Evolutionary conservation across 2,888 invertebrate genomes (phyloP), one percentile per base, ranked within the genome.

Genomic region (Chrysomela aeneicollis): DNA sequence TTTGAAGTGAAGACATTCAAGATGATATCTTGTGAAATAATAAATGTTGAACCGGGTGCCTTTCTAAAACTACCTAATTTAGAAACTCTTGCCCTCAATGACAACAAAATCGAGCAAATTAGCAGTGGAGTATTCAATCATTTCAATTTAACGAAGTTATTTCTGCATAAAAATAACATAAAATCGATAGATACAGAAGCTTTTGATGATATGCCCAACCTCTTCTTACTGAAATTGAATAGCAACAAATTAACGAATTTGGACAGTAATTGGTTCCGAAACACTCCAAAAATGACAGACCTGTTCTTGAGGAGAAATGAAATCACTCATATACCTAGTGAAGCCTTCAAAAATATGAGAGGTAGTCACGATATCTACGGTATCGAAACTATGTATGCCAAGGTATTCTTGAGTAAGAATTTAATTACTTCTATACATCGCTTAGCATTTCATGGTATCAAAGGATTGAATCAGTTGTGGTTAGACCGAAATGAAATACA

Each of bases 251-350:
- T 82, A 4, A 55, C 71, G 4, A 59, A 26, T 10, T 80, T 79
- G 79, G 76, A 79, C 57, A 55, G 68, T 6, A 70, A 77, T 5
- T 82, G 81, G 81, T 81, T 82, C 61, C 64, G 64, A 47, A 74
- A 78, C 51, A 76, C 76, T 35, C 81, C 82, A 0, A 71, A 68
- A 42, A 62, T 82, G 6, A 71, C 70, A 1, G 69, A 72, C 4
- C 26, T 81, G 19, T 78, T 73, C 8, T 71, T 80, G 19, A 77
- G 78, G 62, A 73, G 77, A 57, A 82, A 82, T 64, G 63, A 66
- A 26, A 64, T 81, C 21, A 62, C 62, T 9, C 59, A 60, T n/a
- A 60, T 82, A 42, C 80, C 78, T 1, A 70, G 64, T 12, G 63
- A 66, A 12, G 79, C 81, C 8, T 82, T 82, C 61, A 71, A 72